Evolutionary conservation across 1,140 invertebrate genomes (phyloP), one percentile per base, ranked within the genome.

Genomic region (Hestina assimilis): DNA sequence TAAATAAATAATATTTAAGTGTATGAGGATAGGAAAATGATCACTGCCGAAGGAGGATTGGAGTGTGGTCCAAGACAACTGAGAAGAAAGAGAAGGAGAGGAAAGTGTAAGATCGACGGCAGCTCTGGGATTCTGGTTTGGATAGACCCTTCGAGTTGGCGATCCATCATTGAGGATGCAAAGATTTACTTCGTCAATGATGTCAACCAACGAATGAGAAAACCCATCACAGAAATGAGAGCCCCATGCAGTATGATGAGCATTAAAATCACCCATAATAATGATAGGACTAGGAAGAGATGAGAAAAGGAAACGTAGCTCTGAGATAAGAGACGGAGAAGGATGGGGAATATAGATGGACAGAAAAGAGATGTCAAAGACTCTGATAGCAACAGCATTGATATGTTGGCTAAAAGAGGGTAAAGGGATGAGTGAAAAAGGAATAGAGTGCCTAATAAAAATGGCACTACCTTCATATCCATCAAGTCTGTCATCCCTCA

Each of bases 121-220:
- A 19, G 23, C 3, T 24, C 21, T 21, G 7, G 45, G 42, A 33
- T 47, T 47, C 20, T 56, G 23, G n/a, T 2, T 17, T 33, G 31
- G 59, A 19, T 15, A 31, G 9, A 17, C 20, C 20, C 41, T 33
- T 17, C 47, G 33, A 14, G 66, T 66, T 12, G 35, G 14, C 11
- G 21, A 28, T 28, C 52, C 59, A 52, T 66, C 46, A 45, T 69
- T 69, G n/a, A 69, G 15, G n/a, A 69, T 15, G 14, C 50, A 66
- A 2, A 66, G 14, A 26, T 61, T 48, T 0, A 33, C 12, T 1
- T 60, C 59, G 45, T 69, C 57, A 45, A 63, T n/a, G 1, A 62
- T 23, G 3, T 65, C 56, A 4, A 61, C 3, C 24, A 47, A 31
- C 5, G 3, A 7, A 3, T 11, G 6, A 29, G 24, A 9, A 17